Percentiles rank a stretch among this genome's conserved stretches.
These are phyloP conservation scores for Camarhynchus parvulus DNA, from an alignment of 2,113 vertebrate genomes.

Conservation along the genomic window DNA sequence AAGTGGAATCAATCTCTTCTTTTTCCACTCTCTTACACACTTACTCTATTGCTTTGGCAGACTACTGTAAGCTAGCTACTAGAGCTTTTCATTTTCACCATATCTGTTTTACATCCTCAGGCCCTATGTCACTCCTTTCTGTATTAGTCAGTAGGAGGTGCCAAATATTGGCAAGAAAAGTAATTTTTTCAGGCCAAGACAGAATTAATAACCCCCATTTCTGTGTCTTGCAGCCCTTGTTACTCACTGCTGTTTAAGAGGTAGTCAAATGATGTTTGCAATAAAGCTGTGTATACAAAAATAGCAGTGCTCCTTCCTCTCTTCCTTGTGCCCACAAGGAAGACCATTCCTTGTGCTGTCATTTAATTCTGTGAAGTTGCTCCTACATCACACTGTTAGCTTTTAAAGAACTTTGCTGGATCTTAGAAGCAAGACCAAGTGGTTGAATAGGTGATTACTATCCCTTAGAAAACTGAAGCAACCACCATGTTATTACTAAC, in stretches of 20 bases:
- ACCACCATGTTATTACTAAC: not conserved
- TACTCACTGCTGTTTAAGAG: not conserved
- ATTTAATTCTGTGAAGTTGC: not conserved
- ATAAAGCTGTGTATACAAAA: not conserved
- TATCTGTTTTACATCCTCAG: not conserved
- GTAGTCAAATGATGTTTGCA: slow-evolving; percentile 5
- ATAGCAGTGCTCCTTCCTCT: not conserved
- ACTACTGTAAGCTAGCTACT: not conserved
- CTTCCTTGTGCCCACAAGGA: not conserved
- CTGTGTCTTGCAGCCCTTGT: not conserved
- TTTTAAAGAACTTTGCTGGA: not conserved
- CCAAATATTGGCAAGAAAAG: slow-evolving; percentile 43
- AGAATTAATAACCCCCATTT: slow-evolving; percentile 9
- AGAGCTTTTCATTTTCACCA: not conserved
- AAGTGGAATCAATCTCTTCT: not conserved
- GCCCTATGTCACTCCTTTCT: slow-evolving; percentile 2
- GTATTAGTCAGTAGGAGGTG: slow-evolving; percentile 36
- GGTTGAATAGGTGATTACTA: not conserved
- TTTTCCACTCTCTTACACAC: not conserved
- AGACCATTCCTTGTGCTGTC: not conserved
- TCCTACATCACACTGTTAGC: not conserved
- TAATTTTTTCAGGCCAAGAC: not conserved
- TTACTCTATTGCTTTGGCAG: not conserved
- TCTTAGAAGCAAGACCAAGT: not conserved
- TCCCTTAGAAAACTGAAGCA: not conserved